These are phyloP conservation scores for Coracopsis vasa DNA, from an alignment of 2,113 vertebrate species.

Conservation along the genomic window DNA sequence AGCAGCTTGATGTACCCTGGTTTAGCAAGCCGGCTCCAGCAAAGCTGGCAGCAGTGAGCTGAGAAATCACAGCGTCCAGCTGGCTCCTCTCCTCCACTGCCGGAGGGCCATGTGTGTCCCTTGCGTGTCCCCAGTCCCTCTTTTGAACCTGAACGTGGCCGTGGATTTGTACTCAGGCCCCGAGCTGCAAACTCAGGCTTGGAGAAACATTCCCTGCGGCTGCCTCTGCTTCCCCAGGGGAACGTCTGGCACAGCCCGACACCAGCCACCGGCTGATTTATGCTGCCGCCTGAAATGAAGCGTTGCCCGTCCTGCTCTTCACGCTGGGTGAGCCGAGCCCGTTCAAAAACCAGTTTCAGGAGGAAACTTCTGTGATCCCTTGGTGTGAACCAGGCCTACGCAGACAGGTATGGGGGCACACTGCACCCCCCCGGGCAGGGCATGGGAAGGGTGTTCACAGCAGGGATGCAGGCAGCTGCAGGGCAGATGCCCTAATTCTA, in stretches of 20 bases:
- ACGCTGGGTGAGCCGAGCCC: background rate
- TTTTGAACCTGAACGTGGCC: background rate
- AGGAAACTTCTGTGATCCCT: conserved; percentile 13
- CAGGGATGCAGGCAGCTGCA: background rate
- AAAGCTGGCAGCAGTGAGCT: background rate
- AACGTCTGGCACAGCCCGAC: conserved; percentile 25
- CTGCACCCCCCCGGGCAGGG: background rate
- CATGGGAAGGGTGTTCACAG: background rate
- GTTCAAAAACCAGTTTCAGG: conserved; percentile 50
- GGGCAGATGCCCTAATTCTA: background rate
- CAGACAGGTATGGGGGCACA: background rate
- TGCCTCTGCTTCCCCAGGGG: background rate
- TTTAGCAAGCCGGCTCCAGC: background rate
- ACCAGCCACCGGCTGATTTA: conserved; percentile 21
- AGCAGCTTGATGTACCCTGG: background rate
- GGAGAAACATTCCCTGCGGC: conserved; percentile 40
- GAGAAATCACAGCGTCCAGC: background rate
- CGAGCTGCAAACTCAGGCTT: background rate
- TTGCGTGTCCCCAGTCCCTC: background rate
- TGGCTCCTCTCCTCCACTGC: background rate
- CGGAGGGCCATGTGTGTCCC: background rate
- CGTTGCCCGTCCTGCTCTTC: conserved; percentile 42
- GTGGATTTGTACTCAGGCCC: background rate
- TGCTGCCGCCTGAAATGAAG: background rate
- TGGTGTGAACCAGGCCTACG: conserved; percentile 28